Conservation (phyloP, 2,113 vertebrate genomes). For the Leptodactylus fuscus region DNA sequence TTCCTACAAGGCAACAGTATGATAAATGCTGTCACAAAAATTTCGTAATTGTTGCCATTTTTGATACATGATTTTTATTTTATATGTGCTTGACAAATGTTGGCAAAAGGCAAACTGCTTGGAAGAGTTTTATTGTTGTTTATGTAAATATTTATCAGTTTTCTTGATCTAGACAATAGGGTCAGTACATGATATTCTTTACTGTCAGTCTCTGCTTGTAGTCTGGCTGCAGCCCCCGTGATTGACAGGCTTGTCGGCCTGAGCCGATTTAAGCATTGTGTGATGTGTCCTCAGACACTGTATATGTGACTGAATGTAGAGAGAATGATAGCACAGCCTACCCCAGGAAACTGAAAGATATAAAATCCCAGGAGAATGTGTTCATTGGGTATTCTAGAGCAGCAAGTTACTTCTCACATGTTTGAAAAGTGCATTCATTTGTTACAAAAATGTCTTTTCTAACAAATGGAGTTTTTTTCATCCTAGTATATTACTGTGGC, state of each 20-base stretch:
- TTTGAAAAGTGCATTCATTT: conserved; percentile 46
- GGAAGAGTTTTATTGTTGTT: not conserved
- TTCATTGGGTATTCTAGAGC: not conserved
- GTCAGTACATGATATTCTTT: conserved; percentile 35
- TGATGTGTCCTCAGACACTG: conserved; percentile 50
- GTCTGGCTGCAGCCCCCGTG: conserved; percentile 62
- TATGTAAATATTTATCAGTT: conserved; percentile 17
- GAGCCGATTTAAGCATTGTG: not conserved
- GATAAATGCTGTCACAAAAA: too few species aligned
- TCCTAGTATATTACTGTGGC: not conserved
- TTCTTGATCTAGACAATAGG: not conserved
- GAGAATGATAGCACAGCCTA: conserved; percentile 51
- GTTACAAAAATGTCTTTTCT: conserved; percentile 25
- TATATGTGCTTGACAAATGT: not conserved
- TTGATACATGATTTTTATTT: not conserved
- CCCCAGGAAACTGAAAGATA: conserved; percentile 18
- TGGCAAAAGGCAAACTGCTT: not conserved
- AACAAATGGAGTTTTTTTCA: not conserved
- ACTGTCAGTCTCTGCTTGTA: conserved; percentile 52
- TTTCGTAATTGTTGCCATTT: not conserved
- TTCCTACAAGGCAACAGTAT: not conserved
- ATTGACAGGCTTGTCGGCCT: conserved; percentile 57
- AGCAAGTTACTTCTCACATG: conserved; percentile 2
- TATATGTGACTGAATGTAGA: conserved; percentile 50
- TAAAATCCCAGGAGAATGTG: not conserved